Percentiles rank a stretch among this genome's conserved stretches.
These are phyloP conservation scores for Psittacara wagleri DNA, from an alignment of 2,113 vertebrate genomes.

Conservation along the genomic window DNA sequence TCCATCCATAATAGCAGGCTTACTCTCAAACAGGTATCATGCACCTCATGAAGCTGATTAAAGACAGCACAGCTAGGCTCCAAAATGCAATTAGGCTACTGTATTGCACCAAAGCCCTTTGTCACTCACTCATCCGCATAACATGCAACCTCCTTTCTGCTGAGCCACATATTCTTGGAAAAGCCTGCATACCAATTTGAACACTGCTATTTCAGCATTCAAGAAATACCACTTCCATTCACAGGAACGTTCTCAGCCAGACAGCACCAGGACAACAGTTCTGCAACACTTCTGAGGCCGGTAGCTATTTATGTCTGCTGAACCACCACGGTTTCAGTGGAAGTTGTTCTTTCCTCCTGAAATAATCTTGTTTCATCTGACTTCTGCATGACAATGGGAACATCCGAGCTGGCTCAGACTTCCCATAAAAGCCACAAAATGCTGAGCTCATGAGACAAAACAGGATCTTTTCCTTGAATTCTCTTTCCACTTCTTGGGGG, in stretches of 20 bases:
- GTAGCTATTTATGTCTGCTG: slow-evolving; percentile 42
- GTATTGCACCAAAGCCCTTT: slow-evolving; percentile 51
- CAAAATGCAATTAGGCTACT: slow-evolving; percentile 40
- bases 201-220: slow-evolving; percentile 55
- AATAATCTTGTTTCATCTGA: slow-evolving; percentile 41
- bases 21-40: background rate
- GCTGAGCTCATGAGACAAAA: slow-evolving; percentile 22
- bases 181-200: slow-evolving; percentile 26
- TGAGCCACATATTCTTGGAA: slow-evolving; percentile 56
- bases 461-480: background rate
- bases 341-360: slow-evolving; percentile 12
- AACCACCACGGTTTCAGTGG: background rate
- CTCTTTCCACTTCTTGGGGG: background rate
- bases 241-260: slow-evolving; percentile 21
- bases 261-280: slow-evolving; percentile 27
- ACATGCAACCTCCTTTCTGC: slow-evolving; percentile 42
- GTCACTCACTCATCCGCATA: slow-evolving; percentile 33
- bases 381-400: slow-evolving; percentile 9
- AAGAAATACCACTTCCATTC: slow-evolving; percentile 62
- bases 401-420: background rate
- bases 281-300: slow-evolving; percentile 17
- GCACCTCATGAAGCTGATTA: slow-evolving; percentile 40
- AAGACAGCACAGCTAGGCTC: slow-evolving; percentile 9
- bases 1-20: background rate
- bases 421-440: slow-evolving; percentile 46